phyloP scores from a whole-genome alignment of 2,888 invertebrate species.

The Tinea semifulvella region DNA sequence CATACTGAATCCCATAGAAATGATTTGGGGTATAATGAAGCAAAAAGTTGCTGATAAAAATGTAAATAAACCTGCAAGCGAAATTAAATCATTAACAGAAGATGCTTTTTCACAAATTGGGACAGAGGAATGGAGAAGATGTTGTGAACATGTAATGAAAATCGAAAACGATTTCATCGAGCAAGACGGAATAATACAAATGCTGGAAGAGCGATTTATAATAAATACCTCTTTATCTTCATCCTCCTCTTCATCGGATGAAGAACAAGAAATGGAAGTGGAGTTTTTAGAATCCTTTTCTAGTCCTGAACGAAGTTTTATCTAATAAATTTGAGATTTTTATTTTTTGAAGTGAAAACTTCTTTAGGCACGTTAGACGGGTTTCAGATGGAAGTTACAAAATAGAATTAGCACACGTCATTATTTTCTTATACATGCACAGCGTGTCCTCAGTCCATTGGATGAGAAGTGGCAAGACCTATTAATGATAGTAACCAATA shows the following conservation, averaged over 20 bases:
- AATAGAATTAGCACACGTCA: too few species aligned
- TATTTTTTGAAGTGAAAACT: too few species aligned
- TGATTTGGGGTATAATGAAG: conserved; percentile 21
- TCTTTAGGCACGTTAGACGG: too few species aligned
- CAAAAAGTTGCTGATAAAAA: conserved; percentile 21
- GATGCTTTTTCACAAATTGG: conserved; percentile 18
- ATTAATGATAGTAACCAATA: too few species aligned
- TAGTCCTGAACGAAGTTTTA: too few species aligned
- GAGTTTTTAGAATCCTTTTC: conserved; percentile 18
- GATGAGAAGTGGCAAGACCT: too few species aligned
- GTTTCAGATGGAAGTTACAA: too few species aligned
- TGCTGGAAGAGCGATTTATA: conserved; percentile 17
- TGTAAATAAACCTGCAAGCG: conserved; percentile 18
- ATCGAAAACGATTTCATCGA: conserved; percentile 16
- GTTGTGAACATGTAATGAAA: conserved; percentile 7
- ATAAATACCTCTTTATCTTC: conserved; percentile 18
- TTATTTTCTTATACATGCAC: too few species aligned
- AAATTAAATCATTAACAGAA: conserved; percentile 15
- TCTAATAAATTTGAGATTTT: too few species aligned
- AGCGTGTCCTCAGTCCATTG: too few species aligned
- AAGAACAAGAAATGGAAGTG: conserved; percentile 16
- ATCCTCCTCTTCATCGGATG: conserved; percentile 17
- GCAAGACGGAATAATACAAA: conserved; percentile 17
- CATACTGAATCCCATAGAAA: conserved; percentile 18
- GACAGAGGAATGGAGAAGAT: conserved; percentile 5